Conservation (phyloP, 2,113 vertebrate species). For the Nycticebus coucang region DNA sequence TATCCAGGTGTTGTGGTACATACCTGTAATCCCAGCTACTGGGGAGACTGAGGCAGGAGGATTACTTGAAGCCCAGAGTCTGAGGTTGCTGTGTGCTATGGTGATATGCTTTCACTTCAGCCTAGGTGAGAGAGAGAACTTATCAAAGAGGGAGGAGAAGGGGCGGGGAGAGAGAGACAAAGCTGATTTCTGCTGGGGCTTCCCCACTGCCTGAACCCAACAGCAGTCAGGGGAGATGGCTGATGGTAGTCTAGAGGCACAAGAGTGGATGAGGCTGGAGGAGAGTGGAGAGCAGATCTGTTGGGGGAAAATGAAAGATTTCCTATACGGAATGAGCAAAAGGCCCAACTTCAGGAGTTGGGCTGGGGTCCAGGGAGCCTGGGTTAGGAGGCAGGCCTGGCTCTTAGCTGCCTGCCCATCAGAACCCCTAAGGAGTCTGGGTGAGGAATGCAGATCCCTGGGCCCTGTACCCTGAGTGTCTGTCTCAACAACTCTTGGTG, state of each 20-base stretch:
- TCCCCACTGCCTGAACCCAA: background rate
- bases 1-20: no score
- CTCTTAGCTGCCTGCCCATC: background rate
- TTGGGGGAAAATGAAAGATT: background rate
- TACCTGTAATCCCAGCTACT: no score
- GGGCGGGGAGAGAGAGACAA: no score
- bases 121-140: no score
- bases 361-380: background rate
- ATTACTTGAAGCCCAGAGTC: no score
- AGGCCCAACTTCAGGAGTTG: background rate
- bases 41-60: no score
- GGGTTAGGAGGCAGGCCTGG: fast-evolving
- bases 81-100: no score
- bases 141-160: background rate
- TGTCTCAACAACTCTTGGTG: background rate
- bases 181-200: background rate
- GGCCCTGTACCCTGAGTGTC: fast-evolving
- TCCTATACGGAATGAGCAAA: background rate
- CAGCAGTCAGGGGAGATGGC: no score
- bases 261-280: background rate
- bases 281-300: background rate
- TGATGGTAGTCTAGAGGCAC: no score
- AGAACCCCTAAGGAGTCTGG: no score
- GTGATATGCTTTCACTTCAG: no score
- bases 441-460: background rate